phyloP scores from a whole-genome alignment of 2,888 invertebrate species.

The Leptogaster cylindrica region DNA sequence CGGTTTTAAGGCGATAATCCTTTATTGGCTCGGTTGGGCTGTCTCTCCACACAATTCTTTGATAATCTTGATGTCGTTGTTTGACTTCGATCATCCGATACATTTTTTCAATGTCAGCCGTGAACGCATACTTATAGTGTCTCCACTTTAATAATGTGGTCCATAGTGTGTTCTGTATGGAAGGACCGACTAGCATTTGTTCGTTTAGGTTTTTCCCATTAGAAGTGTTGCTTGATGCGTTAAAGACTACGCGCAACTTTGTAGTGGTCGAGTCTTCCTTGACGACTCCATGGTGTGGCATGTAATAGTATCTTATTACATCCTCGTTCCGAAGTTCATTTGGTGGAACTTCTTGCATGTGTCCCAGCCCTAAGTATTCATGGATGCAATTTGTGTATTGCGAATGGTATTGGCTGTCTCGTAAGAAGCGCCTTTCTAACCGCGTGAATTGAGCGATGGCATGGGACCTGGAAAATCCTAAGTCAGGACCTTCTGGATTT shows the following conservation, averaged over 20 bases:
- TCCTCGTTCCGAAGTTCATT: too few relatives aligned
- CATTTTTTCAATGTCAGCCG: not conserved
- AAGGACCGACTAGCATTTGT: too few relatives aligned
- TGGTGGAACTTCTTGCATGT: too few relatives aligned
- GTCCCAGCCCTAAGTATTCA: not conserved
- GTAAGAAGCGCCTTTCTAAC: not conserved
- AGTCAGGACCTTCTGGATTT: not conserved
- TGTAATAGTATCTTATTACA: not conserved
- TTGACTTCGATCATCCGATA: not conserved
- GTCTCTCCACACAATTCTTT: not conserved
- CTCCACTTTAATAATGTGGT: not conserved
- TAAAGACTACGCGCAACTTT: not conserved
- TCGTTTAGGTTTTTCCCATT: too few relatives aligned
- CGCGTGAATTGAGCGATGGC: not conserved
- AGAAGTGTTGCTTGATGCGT: too few relatives aligned
- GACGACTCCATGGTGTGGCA: not conserved
- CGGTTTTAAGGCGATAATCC: not conserved
- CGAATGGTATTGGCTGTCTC: not conserved
- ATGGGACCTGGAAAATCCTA: not conserved
- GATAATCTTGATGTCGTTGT: not conserved
- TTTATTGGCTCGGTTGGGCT: not conserved
- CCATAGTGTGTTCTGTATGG: too few relatives aligned
- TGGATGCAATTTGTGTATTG: not conserved
- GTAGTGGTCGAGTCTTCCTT: not conserved
- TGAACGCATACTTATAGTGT: not conserved